Evolutionary conservation across 2,888 invertebrate species (phyloP).

Genomic region (Limenitis arthemis): DNA sequence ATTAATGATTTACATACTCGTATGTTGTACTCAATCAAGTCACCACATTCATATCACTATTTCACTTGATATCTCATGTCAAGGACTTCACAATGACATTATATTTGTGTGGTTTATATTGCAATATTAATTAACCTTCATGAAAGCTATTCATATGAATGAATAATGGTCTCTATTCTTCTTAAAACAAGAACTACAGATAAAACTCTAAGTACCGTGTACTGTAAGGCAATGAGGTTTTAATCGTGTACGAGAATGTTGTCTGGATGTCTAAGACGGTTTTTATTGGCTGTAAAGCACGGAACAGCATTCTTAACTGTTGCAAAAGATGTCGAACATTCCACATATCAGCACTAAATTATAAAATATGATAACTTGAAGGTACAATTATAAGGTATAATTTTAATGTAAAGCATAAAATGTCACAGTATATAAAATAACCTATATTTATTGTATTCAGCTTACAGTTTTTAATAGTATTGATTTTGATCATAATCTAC

Average conservation of each 20-base stretch:
- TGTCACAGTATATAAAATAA: no score
- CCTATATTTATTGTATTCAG: no score
- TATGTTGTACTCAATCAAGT: constrained; percentile 13
- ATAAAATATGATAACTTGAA: neutral
- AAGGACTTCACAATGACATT: constrained; percentile 19
- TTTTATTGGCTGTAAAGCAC: neutral
- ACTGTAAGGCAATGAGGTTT: neutral
- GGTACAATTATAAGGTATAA: no score
- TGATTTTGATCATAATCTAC: no score
- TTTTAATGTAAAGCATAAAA: no score
- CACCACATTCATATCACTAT: constrained; percentile 19
- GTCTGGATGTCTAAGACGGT: neutral
- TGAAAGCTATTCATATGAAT: neutral
- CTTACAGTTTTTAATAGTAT: no score
- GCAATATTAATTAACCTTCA: constrained; percentile 10
- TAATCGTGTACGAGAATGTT: neutral
- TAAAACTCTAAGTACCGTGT: neutral
- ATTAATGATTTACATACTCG: neutral
- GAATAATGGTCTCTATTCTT: neutral
- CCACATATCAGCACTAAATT: neutral
- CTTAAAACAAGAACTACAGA: neutral
- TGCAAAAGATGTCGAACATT: neutral
- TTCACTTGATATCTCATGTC: constrained; percentile 18
- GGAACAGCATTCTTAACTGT: neutral
- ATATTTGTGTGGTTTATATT: constrained; percentile 14